Percentiles rank a stretch among this genome's conserved stretches.
These are phyloP conservation scores for Agrilus cyanescens DNA, from an alignment of 2,888 invertebrate species.

Conservation along the genomic window DNA sequence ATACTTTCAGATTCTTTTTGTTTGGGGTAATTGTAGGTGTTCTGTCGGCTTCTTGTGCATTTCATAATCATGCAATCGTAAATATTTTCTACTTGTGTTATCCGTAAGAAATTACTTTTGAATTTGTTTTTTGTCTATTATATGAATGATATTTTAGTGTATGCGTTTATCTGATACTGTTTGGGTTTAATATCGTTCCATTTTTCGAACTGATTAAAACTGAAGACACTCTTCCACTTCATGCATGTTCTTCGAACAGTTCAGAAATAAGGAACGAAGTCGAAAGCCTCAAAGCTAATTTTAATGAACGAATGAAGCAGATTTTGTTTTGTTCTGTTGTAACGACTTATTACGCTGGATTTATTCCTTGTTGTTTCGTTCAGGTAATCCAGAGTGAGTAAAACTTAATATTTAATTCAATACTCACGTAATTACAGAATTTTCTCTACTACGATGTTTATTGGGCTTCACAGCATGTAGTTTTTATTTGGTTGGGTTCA, in stretches of 20 bases:
- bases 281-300: constrained; percentile 71
- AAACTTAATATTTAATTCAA: not conserved
- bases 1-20: constrained; percentile 48
- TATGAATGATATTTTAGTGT: constrained; percentile 40
- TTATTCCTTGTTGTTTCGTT: constrained; percentile 82
- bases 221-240: constrained; percentile 49
- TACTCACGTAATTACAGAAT: constrained; percentile 31
- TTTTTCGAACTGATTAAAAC: constrained; percentile 53
- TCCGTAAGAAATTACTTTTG: constrained; percentile 58
- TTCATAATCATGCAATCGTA: constrained; percentile 61
- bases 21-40: constrained; percentile 47
- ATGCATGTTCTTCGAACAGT: constrained; percentile 65
- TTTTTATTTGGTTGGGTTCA: constrained; percentile 74
- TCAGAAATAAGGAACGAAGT: constrained; percentile 71
- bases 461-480: constrained; percentile 74
- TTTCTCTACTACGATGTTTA: constrained; percentile 70
- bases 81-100: constrained; percentile 78
- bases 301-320: constrained; percentile 80
- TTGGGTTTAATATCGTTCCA: constrained; percentile 66
- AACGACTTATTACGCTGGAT: constrained; percentile 79
- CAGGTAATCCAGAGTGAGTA: constrained; percentile 43
- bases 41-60: constrained; percentile 54
- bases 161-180: constrained; percentile 66
- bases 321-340: constrained; percentile 67
- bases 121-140: not conserved